Conservation (phyloP, 2,113 vertebrate species). For the Catharus minimus region DNA sequence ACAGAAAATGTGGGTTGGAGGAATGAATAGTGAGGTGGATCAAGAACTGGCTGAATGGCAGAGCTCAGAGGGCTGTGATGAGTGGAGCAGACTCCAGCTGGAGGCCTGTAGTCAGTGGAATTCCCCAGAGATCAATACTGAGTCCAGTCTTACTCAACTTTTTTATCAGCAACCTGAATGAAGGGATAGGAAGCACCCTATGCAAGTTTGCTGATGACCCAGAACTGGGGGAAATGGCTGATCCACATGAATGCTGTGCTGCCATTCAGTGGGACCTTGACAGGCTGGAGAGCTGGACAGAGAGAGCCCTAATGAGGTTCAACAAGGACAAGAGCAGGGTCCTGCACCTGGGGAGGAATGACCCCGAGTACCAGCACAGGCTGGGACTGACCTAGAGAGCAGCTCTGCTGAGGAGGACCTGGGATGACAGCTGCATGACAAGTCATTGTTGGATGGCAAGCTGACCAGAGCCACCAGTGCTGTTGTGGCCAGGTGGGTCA, state of each 20-base stretch:
- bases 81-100: not conserved
- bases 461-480: not conserved
- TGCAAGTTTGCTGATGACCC: not conserved
- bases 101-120: not conserved
- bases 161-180: not conserved
- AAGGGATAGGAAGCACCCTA: not conserved
- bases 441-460: not conserved
- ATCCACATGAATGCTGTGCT: not conserved
- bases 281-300: not conserved
- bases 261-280: not conserved
- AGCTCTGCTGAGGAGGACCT: not conserved
- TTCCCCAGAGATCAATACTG: not conserved
- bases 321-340: not conserved
- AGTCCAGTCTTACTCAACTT: not conserved
- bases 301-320: not conserved
- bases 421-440: rapidly evolving
- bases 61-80: not conserved
- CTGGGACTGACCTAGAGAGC: not conserved
- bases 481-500: rapidly evolving
- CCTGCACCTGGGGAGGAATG: not conserved
- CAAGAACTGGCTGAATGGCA: not conserved
- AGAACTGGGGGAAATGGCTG: not conserved
- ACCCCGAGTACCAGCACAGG: not conserved
- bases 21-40: not conserved
- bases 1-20: not conserved